Percentiles rank a stretch among this genome's conserved stretches.
Conservation (phyloP, 2,113 vertebrate genomes). For the Penelope pileata region DNA sequence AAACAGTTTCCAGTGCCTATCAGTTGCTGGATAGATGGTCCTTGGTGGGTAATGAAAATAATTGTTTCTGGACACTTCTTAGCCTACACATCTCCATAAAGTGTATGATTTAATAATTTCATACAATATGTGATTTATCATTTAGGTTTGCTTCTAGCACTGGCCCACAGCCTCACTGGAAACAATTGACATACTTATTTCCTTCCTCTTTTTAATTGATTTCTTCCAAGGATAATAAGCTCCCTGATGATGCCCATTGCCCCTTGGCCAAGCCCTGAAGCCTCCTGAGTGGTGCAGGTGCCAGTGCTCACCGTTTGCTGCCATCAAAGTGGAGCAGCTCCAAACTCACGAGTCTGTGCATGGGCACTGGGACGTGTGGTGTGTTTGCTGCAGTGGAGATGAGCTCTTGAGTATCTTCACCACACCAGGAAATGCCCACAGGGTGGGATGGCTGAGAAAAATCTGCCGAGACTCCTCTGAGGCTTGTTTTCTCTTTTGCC, state of each 20-base stretch:
- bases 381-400: background rate
- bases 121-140: background rate
- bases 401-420: background rate
- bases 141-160: background rate
- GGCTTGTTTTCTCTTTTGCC: background rate
- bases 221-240: background rate
- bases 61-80: constrained; percentile 10
- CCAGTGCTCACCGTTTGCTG: rapidly evolving
- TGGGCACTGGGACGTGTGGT: background rate
- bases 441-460: background rate
- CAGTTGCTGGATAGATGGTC: constrained; percentile 14
- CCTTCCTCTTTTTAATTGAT: background rate
- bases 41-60: constrained; percentile 13
- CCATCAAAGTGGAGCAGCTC: background rate
- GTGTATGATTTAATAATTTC: background rate
- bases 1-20: constrained; percentile 28
- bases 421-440: constrained; percentile 7
- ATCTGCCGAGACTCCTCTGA: background rate
- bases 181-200: background rate
- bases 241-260: background rate
- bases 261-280: background rate
- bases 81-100: background rate
- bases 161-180: background rate
- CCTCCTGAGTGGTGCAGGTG: background rate
- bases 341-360: background rate